Base-by-base conservation (phyloP, 2,888 invertebrate genomes). In the Rotaria magnacalcarata region DNA sequence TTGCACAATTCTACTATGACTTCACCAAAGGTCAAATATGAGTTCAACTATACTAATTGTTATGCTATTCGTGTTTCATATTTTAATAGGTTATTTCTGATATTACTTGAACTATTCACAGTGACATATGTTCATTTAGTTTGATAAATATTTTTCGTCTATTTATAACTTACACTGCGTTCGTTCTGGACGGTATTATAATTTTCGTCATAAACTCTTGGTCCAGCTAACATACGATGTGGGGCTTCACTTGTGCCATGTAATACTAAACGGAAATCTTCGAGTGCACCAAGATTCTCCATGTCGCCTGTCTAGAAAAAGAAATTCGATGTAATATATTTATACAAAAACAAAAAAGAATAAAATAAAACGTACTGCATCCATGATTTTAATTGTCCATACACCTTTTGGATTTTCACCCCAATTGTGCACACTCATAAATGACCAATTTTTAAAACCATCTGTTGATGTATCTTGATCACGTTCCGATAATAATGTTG, bases 341-440 rank as follows among this genome's bases (percentile, higher is more conserved):
- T 34, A 34, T 34, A 34, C 34, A 34, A 34, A 34, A 34, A 34
- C 34, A 34, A 2, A 34, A n/a, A n/a, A n/a, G n/a, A n/a, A n/a
- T n/a, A n/a, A n/a, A 54, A 60, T 43, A 11, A 58, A 60, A 41
- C 27, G 11, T 84, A 87, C 87, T 52, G 84, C 19, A 41, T 87
- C 87, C n/a, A 85, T 87, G 0, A 87, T 85, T 54, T 85, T 85
- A 0, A 91, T 87, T 50, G 86, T 89, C 92, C 92, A 92, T 74
- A 87, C 89, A 0, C 96, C 96, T 19, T 90, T 89, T 0, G 95
- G 94, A 87, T 93, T 91, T 91, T 96, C 96, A 0, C 95, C 96
- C 96, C 96, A 97, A 0, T 94, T 94, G 88, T 95, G 95, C 0
- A 96, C 95, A 0, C 96, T 95, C 93, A 94, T 94, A 89, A 97